phyloP scores from a whole-genome alignment of 2,888 invertebrate species.

The Sinelater perroti region DNA sequence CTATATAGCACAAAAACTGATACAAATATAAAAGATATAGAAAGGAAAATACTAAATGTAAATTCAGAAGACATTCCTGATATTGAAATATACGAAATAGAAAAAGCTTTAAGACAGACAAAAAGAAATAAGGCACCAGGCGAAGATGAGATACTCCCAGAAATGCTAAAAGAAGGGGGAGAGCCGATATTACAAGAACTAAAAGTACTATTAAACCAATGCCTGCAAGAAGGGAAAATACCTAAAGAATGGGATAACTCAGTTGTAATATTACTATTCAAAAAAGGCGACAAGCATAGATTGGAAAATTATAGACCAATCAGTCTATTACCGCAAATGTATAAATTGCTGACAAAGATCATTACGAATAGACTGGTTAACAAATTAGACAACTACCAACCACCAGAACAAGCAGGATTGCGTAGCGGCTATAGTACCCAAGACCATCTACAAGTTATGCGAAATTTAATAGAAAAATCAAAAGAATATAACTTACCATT shows the following conservation, averaged over 20 bases:
- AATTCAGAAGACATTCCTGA: no score
- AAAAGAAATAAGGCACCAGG: no score
- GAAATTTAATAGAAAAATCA: not conserved
- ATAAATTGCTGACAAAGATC: not conserved
- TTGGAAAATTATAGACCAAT: not conserved
- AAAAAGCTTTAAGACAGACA: no score
- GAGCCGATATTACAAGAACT: not conserved
- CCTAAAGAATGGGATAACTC: conserved; percentile 3
- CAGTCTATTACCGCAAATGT: not conserved
- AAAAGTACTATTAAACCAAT: conserved; percentile 2
- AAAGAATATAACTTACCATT: not conserved
- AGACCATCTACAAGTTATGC: not conserved
- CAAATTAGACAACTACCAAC: conserved; percentile 4
- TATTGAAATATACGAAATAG: no score
- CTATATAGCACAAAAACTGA: no score
- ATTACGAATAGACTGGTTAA: conserved; percentile 6
- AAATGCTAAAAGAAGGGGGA: conserved; percentile 10
- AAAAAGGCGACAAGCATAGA: conserved; percentile 2
- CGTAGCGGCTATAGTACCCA: not conserved
- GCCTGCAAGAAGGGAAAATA: conserved; percentile 2
- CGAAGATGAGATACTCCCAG: conserved; percentile 3
- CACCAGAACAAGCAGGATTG: not conserved
- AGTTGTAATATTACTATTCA: conserved; percentile 4
- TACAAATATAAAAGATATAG: no score
- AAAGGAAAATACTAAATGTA: no score